Percentiles rank a stretch among this genome's conserved stretches.
Conservation (phyloP, 1,140 invertebrate genomes). For the Subanguina moxae region DNA sequence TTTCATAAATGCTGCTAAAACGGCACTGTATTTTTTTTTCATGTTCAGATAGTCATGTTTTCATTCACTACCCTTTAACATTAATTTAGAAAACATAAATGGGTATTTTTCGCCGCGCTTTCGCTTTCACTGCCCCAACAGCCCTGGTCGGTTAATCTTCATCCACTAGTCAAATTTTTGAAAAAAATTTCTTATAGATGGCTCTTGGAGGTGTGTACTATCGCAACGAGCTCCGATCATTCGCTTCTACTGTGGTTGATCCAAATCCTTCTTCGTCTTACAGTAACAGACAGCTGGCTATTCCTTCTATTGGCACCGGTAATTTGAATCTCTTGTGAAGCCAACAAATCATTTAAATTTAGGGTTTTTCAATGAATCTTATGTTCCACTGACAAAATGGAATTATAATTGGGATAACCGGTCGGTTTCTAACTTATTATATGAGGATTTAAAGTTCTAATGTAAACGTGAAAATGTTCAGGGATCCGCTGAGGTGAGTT, state of each 20-base stretch:
- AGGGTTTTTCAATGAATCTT: conserved; percentile 5
- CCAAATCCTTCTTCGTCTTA: conserved; percentile 4
- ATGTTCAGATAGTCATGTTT: neutral
- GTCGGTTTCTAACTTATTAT: neutral
- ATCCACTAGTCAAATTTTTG: too few species aligned
- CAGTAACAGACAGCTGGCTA: neutral
- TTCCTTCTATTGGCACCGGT: neutral
- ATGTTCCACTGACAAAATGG: conserved; percentile 3
- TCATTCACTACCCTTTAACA: neutral
- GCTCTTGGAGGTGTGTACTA: conserved; percentile 19
- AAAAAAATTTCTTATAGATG: conserved; percentile 2
- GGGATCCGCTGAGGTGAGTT: conserved; percentile 37
- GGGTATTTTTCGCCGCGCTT: conserved; percentile 24
- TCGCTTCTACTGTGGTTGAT: conserved; percentile 24
- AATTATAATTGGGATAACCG: conserved; percentile 20
- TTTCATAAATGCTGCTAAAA: neutral
- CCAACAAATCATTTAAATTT: neutral
- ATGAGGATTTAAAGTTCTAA: too few species aligned
- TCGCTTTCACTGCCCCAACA: neutral
- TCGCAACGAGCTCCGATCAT: conserved; percentile 22
- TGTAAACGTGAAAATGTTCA: conserved; percentile 16
- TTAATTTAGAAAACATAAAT: conserved; percentile 11
- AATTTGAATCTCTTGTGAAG: too few species aligned
- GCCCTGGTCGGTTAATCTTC: neutral
- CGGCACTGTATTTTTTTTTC: conserved; percentile 15